These are phyloP conservation scores for Apeltes quadracus DNA, from an alignment of 2,113 vertebrate genomes.

Conservation along the genomic window DNA sequence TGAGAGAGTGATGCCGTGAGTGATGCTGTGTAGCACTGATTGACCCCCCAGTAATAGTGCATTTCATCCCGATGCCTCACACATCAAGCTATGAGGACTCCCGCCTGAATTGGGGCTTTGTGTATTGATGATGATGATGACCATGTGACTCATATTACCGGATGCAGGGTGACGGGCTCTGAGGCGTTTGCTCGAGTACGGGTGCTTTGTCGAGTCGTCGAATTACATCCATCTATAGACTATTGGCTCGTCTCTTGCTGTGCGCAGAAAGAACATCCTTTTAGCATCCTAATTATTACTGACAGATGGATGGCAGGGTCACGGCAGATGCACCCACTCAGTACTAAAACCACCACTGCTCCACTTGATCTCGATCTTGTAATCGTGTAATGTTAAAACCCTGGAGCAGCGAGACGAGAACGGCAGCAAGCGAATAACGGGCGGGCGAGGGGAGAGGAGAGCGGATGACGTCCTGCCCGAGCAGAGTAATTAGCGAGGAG, in stretches of 20 bases:
- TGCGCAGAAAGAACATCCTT: slow-evolving; percentile 32
- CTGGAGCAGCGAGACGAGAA: slow-evolving; percentile 20
- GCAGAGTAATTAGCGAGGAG: slow-evolving; percentile 48
- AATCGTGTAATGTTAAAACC: slow-evolving; percentile 45
- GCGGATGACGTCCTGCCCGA: slow-evolving; percentile 38
- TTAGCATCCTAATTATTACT: slow-evolving; percentile 43
- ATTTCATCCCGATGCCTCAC: neutral
- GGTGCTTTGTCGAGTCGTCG: slow-evolving; percentile 32
- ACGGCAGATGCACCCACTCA: slow-evolving; percentile 56
- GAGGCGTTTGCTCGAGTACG: slow-evolving; percentile 43
- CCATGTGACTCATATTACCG: slow-evolving; percentile 17
- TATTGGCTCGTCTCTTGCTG: slow-evolving; percentile 14
- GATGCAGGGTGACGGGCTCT: slow-evolving; percentile 16
- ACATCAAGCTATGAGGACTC: slow-evolving; percentile 18
- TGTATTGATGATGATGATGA: slow-evolving; percentile 21
- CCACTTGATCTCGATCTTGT: slow-evolving; percentile 49
- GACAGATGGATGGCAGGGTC: slow-evolving; percentile 48
- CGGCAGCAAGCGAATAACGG: slow-evolving; percentile 45
- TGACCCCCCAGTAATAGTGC: neutral
- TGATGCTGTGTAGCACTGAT: neutral
- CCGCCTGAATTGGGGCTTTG: neutral
- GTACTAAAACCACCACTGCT: slow-evolving; percentile 45
- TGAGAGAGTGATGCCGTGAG: neutral
- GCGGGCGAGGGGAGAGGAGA: slow-evolving; percentile 4
- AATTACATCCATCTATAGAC: neutral